Evolutionary conservation across 2,113 vertebrate species (phyloP).

Genomic region (Macquaria australasica): DNA sequence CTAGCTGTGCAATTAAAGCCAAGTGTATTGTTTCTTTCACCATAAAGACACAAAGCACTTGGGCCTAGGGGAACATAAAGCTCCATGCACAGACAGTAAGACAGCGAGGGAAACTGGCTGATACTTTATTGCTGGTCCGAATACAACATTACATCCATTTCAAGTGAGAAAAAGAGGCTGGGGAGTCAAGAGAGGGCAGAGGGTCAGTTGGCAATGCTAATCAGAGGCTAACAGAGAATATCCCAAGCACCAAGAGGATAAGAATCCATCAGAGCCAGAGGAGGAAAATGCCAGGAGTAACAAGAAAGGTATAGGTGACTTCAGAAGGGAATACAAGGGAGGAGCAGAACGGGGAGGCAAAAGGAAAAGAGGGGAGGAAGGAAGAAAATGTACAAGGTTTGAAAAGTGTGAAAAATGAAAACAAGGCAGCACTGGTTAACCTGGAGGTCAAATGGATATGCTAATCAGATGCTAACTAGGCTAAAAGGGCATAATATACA

Average conservation of each 20-base stretch:
- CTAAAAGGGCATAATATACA: constrained; percentile 43
- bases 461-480: constrained; percentile 66
- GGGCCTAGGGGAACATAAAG: not conserved
- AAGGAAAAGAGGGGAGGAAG: not conserved
- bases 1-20: not conserved
- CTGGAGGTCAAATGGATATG: constrained; percentile 64
- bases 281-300: not conserved
- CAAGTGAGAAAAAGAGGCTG: not conserved
- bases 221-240: constrained; percentile 52
- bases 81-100: not conserved
- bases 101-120: not conserved
- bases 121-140: constrained; percentile 10
- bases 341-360: not conserved
- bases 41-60: not conserved
- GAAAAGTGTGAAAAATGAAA: constrained; percentile 29
- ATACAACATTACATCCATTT: constrained; percentile 24
- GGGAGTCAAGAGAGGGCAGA: constrained; percentile 15
- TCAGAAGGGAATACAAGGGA: not conserved
- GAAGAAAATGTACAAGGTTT: not conserved
- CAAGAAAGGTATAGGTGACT: not conserved
- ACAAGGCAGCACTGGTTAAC: constrained; percentile 51
- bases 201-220: constrained; percentile 41
- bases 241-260: constrained; percentile 27
- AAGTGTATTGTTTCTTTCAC: not conserved
- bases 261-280: not conserved